Base-by-base conservation (phyloP, 2,888 invertebrate genomes). In the Emmelina monodactyla region DNA sequence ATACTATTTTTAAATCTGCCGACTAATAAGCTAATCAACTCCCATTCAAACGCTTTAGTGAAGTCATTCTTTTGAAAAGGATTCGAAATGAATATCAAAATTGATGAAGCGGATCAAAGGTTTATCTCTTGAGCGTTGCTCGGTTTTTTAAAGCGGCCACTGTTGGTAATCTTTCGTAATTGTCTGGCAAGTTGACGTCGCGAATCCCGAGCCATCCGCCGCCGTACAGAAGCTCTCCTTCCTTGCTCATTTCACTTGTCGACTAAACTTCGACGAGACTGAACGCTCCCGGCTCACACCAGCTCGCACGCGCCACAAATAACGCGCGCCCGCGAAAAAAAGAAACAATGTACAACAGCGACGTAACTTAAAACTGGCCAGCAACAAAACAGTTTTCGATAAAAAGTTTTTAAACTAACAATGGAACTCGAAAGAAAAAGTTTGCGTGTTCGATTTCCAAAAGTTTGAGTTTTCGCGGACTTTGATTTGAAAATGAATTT, bases 171-270 rank as follows among this genome's bases (percentile, higher is more conserved):
- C 55, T 55, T 52, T 51, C 51, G 49, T 56, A 59, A 66, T 60
- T 61, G 56, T 57, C 44, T 45, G 51, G 47, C 53, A 54, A 46
- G 53, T 14, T n/a, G 3, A 22, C 14, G 7, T 6, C 22, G 7
- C 6, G 15, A 11, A 5, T 13, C 32, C 10, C 6, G 16, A n/a
- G 32, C 22, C 16, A 4, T 14, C 32, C 16, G 13, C 16, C 12
- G 16, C 13, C 9, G 13, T 19, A 16, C 12, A 10, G 16, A 6
- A 15, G 13, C 7, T 12, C 6, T 30, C 14, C 7, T 13, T 56
- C 54, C 53, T 52, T 52, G 53, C 45, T 43, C 50, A 49, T 53
- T 58, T 62, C 72, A 72, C 58, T 72, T 63, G 62, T 56, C 58
- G 53, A 55, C 49, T 50, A 53, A 57, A 50, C 50, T 57, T 49